Percentiles rank a stretch among this genome's conserved stretches.
phyloP scores from a whole-genome alignment of 1,140 invertebrate genomes.

The Drosophila asahinai region DNA sequence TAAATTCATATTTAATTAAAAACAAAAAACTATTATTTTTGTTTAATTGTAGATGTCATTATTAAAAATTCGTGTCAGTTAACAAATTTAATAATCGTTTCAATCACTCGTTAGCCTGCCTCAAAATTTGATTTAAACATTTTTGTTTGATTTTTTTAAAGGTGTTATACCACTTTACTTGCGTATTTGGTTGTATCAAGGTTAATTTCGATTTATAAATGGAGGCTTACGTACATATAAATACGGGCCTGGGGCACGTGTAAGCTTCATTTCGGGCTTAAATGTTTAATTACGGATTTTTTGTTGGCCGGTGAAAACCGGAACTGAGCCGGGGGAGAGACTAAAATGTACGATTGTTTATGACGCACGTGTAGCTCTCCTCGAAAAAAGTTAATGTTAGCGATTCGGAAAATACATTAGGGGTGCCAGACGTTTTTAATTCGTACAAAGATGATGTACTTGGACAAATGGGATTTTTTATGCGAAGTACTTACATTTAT shows the following conservation, averaged over 20 bases:
- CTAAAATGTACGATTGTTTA: constrained; percentile 26
- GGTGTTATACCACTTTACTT: constrained; percentile 28
- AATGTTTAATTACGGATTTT: constrained; percentile 31
- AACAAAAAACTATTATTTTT: background rate
- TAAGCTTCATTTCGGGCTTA: constrained; percentile 48
- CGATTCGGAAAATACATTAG: constrained; percentile 13
- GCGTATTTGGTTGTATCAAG: constrained; percentile 69
- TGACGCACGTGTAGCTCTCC: constrained; percentile 17
- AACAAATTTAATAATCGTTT: constrained; percentile 18
- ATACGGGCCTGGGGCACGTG: constrained; percentile 53
- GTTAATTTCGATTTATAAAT: constrained; percentile 69
- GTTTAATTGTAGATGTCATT: background rate
- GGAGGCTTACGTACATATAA: constrained; percentile 26
- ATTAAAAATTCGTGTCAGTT: constrained; percentile 1
- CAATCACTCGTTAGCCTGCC: constrained; percentile 21
- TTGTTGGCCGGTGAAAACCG: constrained; percentile 33
- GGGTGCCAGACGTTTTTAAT: constrained; percentile 7
- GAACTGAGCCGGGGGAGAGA: constrained; percentile 33
- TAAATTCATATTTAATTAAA: too few relatives aligned
- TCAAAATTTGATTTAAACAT: constrained; percentile 22
- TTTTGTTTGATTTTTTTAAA: constrained; percentile 18
- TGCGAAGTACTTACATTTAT: constrained; percentile 1
- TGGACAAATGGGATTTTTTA: background rate
- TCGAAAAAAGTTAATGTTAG: constrained; percentile 7
- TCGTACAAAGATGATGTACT: background rate